These are phyloP conservation scores for Thelaira solivaga DNA, from an alignment of 2,888 invertebrate species.

Conservation along the genomic window DNA sequence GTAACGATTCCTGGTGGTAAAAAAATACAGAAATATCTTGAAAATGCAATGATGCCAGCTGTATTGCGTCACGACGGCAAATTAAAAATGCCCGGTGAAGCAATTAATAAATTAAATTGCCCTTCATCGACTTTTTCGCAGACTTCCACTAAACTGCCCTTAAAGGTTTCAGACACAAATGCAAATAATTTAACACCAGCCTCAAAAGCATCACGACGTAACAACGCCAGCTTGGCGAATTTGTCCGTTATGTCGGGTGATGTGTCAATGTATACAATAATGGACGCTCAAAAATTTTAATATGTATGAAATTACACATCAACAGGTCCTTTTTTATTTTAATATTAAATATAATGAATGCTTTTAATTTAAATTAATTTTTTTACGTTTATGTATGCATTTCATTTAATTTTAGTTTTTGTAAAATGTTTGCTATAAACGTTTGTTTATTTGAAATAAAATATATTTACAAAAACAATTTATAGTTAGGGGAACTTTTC, in stretches of 20 bases:
- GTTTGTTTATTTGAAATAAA: too few species aligned
- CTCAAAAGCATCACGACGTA: constrained; percentile 49
- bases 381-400: too few species aligned
- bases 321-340: background rate
- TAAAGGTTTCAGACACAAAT: constrained; percentile 24
- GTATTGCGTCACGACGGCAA: constrained; percentile 76
- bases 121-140: background rate
- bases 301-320: background rate
- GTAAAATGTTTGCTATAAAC: too few species aligned
- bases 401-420: too few species aligned
- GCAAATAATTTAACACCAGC: constrained; percentile 26
- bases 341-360: background rate
- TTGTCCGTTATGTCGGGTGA: constrained; percentile 76
- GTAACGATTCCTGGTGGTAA: constrained; percentile 74
- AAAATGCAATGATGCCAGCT: constrained; percentile 70
- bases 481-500: too few species aligned
- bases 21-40: constrained; percentile 73
- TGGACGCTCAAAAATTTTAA: constrained; percentile 76
- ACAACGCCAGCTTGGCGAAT: constrained; percentile 74
- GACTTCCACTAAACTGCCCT: background rate
- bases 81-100: constrained; percentile 67
- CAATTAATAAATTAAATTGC: constrained; percentile 16
- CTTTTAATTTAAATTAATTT: background rate
- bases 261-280: constrained; percentile 76
- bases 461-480: too few species aligned